These are phyloP conservation scores for Diorhabda sublineata DNA, from an alignment of 1,140 invertebrate species.

Conservation along the genomic window DNA sequence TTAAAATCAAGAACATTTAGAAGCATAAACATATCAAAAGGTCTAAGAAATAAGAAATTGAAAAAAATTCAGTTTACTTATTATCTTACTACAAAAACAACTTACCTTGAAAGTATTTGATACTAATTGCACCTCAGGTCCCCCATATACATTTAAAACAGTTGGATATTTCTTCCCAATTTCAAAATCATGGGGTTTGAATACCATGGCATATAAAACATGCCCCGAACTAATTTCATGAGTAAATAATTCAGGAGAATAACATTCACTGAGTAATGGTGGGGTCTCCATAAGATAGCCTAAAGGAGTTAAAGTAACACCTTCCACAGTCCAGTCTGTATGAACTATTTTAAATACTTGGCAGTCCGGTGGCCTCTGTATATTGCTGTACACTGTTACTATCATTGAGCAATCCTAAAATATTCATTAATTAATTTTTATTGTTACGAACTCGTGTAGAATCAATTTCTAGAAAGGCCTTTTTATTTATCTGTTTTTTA, in stretches of 20 bases:
- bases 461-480: too few relatives aligned
- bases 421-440: background rate
- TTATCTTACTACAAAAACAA: slow-evolving; percentile 1
- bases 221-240: slow-evolving; percentile 69
- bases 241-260: slow-evolving; percentile 70
- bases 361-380: slow-evolving; percentile 74
- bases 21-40: too few relatives aligned
- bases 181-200: slow-evolving; percentile 78
- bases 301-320: slow-evolving; percentile 60
- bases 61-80: background rate
- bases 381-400: slow-evolving; percentile 86
- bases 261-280: slow-evolving; percentile 55
- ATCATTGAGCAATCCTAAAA: slow-evolving; percentile 75
- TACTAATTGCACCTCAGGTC: slow-evolving; percentile 95
- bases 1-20: too few relatives aligned
- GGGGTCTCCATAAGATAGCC: slow-evolving; percentile 66
- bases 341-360: slow-evolving; percentile 73
- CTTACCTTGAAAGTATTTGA: slow-evolving; percentile 90
- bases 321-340: slow-evolving; percentile 60
- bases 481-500: too few relatives aligned
- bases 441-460: too few relatives aligned
- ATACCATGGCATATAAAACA: slow-evolving; percentile 86
- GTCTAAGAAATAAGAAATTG: too few relatives aligned
- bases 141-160: slow-evolving; percentile 94
- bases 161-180: slow-evolving; percentile 83